These are phyloP conservation scores for Psephotus haematonotus DNA, from an alignment of 2,113 vertebrate genomes.

Conservation along the genomic window DNA sequence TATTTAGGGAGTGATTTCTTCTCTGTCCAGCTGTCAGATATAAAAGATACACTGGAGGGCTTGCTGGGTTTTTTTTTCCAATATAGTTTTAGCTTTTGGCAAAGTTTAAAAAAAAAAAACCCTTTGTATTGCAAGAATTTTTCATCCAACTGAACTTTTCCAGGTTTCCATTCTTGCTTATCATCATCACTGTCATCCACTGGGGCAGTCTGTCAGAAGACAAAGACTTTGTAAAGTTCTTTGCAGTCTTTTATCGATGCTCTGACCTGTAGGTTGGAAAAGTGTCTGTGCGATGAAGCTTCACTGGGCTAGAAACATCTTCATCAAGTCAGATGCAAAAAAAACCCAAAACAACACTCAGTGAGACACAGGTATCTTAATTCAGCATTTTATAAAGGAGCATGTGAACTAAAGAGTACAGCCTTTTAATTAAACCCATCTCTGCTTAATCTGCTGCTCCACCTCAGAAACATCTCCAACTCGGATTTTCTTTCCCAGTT, in stretches of 20 bases:
- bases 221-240: neutral
- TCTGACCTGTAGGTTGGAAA: conserved; percentile 76
- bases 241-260: conserved; percentile 55
- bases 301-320: conserved; percentile 75
- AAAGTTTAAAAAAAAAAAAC: conserved; percentile 46
- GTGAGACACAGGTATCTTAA: neutral
- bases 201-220: neutral
- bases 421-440: neutral
- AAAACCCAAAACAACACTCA: neutral
- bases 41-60: neutral
- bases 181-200: neutral
- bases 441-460: neutral
- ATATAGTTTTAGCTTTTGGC: neutral
- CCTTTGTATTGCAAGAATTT: conserved; percentile 4
- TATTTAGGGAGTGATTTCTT: neutral
- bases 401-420: neutral
- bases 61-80: neutral
- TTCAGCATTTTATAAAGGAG: neutral
- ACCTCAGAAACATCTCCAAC: neutral
- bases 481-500: neutral
- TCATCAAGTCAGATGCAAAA: neutral
- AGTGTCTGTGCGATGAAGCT: conserved; percentile 79
- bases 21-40: conserved; percentile 38
- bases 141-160: neutral
- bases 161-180: neutral